phyloP scores from a whole-genome alignment of 92 coral and sea anemone species.

The Paragorgia papillata region DNA sequence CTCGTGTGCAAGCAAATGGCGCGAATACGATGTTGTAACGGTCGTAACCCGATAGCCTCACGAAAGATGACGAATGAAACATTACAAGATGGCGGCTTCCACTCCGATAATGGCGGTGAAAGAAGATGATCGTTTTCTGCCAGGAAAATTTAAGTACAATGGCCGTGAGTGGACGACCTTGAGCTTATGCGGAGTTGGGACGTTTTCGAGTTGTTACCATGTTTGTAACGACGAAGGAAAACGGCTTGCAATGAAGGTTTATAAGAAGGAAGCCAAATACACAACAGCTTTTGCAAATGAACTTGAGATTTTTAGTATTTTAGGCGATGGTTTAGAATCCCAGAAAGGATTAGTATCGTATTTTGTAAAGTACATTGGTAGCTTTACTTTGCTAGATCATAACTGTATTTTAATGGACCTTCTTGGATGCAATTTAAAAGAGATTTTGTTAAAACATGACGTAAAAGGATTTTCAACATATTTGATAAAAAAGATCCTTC shows the following conservation, averaged over 20 bases:
- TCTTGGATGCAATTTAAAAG: slow-evolving; percentile 62
- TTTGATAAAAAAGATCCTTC: slow-evolving; percentile 66
- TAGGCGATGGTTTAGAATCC: background rate
- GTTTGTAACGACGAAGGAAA: slow-evolving; percentile 1
- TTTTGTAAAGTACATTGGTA: slow-evolving; percentile 66
- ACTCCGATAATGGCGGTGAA: background rate
- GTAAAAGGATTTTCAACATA: slow-evolving; percentile 60
- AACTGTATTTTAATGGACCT: slow-evolving; percentile 63
- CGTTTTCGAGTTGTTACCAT: slow-evolving; percentile 8
- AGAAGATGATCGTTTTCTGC: background rate
- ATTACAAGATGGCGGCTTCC: background rate
- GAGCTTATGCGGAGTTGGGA: slow-evolving; percentile 4
- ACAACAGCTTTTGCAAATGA: slow-evolving; percentile 73
- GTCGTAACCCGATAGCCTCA: background rate
- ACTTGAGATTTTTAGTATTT: slow-evolving; percentile 55
- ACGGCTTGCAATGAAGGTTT: slow-evolving; percentile 64
- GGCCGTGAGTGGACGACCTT: slow-evolving; percentile 1
- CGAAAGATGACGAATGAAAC: background rate
- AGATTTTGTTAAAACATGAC: slow-evolving; percentile 62
- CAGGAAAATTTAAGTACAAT: background rate
- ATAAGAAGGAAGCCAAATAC: slow-evolving; percentile 64
- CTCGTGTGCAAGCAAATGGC: background rate
- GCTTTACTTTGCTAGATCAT: slow-evolving; percentile 55
- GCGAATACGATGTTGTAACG: background rate
- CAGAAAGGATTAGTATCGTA: background rate